A percentile compares a stretch with the other conserved stretches of the same genome.
phyloP scores from a whole-genome alignment of 35 echinoderm and acorn worm species.

The Strongylocentrotus purpuratus region DNA sequence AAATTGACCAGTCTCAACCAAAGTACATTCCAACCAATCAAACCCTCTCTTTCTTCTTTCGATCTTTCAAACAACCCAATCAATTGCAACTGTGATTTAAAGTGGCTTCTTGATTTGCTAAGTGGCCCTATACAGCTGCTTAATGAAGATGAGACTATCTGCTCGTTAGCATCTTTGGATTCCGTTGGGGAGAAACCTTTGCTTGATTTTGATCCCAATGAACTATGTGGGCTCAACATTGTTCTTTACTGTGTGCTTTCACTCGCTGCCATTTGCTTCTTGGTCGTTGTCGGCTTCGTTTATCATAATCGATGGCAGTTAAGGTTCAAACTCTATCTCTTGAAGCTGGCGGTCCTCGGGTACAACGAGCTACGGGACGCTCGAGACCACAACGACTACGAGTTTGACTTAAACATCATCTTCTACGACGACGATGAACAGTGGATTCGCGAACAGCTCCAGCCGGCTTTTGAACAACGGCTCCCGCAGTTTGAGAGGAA shows the following conservation, averaged over 20 bases:
- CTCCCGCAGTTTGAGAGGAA: background rate
- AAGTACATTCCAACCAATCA: background rate
- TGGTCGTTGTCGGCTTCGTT: background rate
- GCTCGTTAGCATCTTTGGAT: background rate
- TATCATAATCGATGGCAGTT: background rate
- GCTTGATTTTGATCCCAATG: background rate
- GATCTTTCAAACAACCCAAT: background rate
- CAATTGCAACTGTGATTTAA: background rate
- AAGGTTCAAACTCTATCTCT: background rate
- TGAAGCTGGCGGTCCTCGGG: background rate
- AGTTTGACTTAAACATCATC: background rate
- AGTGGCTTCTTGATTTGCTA: background rate
- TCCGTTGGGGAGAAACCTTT: background rate
- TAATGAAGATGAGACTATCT: background rate
- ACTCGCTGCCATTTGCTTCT: background rate
- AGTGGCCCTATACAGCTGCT: background rate
- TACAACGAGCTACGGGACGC: background rate
- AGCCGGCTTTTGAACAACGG: background rate
- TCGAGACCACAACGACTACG: background rate
- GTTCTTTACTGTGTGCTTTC: background rate
- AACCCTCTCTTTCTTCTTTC: background rate
- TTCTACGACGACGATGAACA: constrained; percentile 4
- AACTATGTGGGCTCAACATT: constrained; percentile 6
- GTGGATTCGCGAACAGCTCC: background rate
- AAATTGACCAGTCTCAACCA: background rate